These are phyloP conservation scores for Sarcophilus harrisii DNA, from an alignment of 2,797 vertebrate genomes.

Conservation along the genomic window DNA sequence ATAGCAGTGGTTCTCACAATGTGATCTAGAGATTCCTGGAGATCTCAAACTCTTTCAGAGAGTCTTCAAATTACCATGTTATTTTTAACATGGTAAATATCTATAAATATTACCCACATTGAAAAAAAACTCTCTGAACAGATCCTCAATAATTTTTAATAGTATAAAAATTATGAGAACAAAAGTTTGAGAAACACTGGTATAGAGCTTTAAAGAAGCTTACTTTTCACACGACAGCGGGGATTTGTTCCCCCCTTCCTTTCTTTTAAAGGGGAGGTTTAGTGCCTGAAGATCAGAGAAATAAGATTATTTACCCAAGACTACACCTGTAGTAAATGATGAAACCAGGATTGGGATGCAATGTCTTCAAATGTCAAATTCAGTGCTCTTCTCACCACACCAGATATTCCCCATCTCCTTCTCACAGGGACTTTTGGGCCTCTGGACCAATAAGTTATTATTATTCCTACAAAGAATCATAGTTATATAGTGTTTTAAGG, in stretches of 20 bases:
- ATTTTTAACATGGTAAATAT: no score
- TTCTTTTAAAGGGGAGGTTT: background rate
- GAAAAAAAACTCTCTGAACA: no score
- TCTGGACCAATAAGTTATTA: background rate
- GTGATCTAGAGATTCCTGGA: no score
- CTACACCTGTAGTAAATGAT: background rate
- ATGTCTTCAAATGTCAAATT: background rate
- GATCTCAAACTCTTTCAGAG: no score
- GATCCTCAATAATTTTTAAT: no score
- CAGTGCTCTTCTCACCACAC: background rate
- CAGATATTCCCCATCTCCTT: background rate
- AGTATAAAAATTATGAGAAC: no score
- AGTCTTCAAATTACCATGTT: no score
- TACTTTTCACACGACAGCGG: background rate
- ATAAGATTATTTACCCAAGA: background rate
- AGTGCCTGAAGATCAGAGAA: background rate
- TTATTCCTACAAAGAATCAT: background rate
- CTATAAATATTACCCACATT: no score
- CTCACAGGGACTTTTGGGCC: background rate
- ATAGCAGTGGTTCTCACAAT: no score
- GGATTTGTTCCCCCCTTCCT: background rate
- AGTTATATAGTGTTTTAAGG: background rate
- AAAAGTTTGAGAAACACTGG: no score
- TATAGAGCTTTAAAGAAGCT: background rate
- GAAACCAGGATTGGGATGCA: background rate